phyloP scores from a whole-genome alignment of 2,113 vertebrate species.

The Dipodomys spectabilis region DNA sequence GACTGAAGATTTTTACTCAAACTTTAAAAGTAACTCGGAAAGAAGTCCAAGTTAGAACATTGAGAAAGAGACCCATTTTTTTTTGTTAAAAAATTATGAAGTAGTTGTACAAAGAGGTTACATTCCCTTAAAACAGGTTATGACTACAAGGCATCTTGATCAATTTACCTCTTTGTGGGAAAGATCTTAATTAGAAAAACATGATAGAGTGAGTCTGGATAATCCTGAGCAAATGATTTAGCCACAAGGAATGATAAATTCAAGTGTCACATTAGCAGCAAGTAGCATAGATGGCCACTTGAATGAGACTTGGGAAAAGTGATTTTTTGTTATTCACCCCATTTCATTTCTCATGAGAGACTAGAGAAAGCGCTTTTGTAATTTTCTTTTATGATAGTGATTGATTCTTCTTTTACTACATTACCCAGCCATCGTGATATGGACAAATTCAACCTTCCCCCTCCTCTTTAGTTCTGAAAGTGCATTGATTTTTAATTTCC shows the following conservation, averaged over 20 bases:
- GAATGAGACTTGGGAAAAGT: not conserved
- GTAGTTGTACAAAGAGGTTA: too few relatives aligned
- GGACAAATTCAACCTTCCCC: not conserved
- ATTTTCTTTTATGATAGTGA: not conserved
- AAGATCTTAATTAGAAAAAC: constrained; percentile 9
- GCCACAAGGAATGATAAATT: not conserved
- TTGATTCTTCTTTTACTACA: not conserved
- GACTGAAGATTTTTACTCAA: constrained; percentile 8
- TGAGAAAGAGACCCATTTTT: not conserved
- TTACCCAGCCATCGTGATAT: not conserved
- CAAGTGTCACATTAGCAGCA: not conserved
- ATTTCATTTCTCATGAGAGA: not conserved
- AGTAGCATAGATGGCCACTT: not conserved
- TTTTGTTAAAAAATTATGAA: too few relatives aligned
- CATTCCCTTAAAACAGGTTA: too few relatives aligned
- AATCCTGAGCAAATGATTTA: not conserved
- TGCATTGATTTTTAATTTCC: constrained; percentile 54
- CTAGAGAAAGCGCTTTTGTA: not conserved
- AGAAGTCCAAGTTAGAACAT: not conserved
- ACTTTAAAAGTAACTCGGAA: constrained; percentile 54
- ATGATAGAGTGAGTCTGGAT: too few relatives aligned
- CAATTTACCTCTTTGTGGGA: not conserved
- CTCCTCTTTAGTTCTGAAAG: not conserved
- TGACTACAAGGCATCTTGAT: too few relatives aligned
- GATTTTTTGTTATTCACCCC: not conserved